Evolutionary conservation across 2,113 vertebrate species (phyloP), one percentile per base, ranked within the genome.

Genomic region (Colius striatus): DNA sequence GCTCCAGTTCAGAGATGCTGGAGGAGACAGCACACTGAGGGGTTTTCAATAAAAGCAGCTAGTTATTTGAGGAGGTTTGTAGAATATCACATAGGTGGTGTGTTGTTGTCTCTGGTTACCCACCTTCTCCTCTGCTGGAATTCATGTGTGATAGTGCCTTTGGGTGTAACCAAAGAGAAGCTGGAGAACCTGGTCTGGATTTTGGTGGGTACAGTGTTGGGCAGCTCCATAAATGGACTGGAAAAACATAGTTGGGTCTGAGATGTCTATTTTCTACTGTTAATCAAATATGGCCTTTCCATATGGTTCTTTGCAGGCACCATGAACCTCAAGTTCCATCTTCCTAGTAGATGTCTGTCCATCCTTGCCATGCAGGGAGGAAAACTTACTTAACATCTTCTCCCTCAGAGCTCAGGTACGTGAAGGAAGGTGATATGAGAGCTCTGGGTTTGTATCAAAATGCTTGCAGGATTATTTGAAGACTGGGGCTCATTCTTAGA

Each of bases 21-120:
- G 5, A 5, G 58, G 27, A 26, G 9, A 26, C 73, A 77, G 73
- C 45, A 55, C n/a, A n/a, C n/a, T n/a, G n/a, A n/a, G n/a, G n/a
- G n/a, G 3, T 15, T 63, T 75, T 57, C 38, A 63, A n/a, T 26
- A 58, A 70, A 66, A 71, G 6, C 26, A 66, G 53, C 32, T 43
- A 29, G 45, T 54, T 76, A 30, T 68, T 71, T 72, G 43, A 57
- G 66, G 54, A 81, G 76, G 41, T 68, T 50, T 61, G 60, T 87
- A 73, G 67, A 93, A 55, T 45, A 51, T 47, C 45, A 58, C 25
- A 30, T 63, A 26, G 47, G 68, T 1, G 11, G 82, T 29, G 88
- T 83, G 80, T 82, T 92, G 30, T 30, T 93, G 17, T 73, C 87
- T 50, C 58, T 74, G 87, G 81, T 87, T 81, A 93, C 61, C 27